These are phyloP conservation scores for Brachirus orientalis DNA, from an alignment of 2,113 vertebrate genomes.

Conservation along the genomic window DNA sequence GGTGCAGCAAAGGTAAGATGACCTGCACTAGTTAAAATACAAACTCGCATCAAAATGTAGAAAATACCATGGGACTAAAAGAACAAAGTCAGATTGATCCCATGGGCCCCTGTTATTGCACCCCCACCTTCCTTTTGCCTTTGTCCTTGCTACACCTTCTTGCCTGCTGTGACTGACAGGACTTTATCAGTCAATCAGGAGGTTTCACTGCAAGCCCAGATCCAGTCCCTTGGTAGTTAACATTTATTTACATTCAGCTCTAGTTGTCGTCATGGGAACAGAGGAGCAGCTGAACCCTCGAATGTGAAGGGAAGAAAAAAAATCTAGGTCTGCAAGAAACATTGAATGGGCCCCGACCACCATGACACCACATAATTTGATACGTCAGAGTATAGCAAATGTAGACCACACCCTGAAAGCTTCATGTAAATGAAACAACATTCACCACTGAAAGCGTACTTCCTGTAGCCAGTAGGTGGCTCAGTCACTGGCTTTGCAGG, in stretches of 20 bases:
- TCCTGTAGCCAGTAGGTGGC: too few species aligned
- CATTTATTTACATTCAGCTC: constrained; percentile 44
- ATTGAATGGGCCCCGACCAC: too few species aligned
- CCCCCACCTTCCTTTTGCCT: constrained; percentile 48
- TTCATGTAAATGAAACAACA: too few species aligned
- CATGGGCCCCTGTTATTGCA: constrained; percentile 32
- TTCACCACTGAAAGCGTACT: too few species aligned
- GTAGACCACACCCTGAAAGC: too few species aligned
- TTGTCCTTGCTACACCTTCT: constrained; percentile 61
- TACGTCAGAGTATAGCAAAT: too few species aligned
- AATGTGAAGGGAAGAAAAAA: background rate
- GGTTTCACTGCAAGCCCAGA: constrained; percentile 31
- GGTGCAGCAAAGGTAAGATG: too few species aligned
- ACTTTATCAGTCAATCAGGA: constrained; percentile 27
- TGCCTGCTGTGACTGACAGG: constrained; percentile 36
- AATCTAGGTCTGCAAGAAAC: background rate
- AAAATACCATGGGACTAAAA: background rate
- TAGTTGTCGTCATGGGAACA: constrained; percentile 38
- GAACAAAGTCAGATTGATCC: constrained; percentile 17
- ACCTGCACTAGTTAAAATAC: too few species aligned
- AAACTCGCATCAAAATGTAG: too few species aligned
- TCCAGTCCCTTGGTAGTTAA: constrained; percentile 41
- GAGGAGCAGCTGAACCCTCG: constrained; percentile 4
- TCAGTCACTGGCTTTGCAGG: too few species aligned
- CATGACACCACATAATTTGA: too few species aligned